phyloP scores from a whole-genome alignment of 2,113 vertebrate species.

The Macaca mulatta region DNA sequence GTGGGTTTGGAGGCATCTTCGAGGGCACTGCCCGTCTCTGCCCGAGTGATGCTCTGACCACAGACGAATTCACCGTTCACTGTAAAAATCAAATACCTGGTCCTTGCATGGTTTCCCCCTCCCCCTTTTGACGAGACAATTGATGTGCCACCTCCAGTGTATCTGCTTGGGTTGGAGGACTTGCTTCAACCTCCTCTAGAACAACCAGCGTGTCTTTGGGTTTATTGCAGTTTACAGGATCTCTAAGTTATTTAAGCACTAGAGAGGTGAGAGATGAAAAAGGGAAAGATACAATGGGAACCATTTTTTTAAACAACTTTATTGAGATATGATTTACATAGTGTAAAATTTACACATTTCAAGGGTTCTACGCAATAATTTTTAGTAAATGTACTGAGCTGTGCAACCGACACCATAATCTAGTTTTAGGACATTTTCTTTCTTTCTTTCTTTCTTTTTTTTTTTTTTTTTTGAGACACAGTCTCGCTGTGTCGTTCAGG shows the following conservation, averaged over 20 bases:
- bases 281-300: neutral
- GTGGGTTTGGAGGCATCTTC: neutral
- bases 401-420: neutral
- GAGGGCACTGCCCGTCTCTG: neutral
- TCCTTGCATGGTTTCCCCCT: fast-evolving
- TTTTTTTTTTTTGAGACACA: too few relatives aligned
- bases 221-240: neutral
- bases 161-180: neutral
- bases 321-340: neutral
- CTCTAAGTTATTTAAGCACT: neutral
- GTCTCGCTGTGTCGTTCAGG: too few relatives aligned
- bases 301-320: neutral
- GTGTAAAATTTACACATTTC: neutral
- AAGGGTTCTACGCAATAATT: neutral
- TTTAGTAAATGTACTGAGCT: neutral
- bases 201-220: neutral
- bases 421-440: neutral
- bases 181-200: neutral
- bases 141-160: neutral
- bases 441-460: too few relatives aligned
- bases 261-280: neutral
- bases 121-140: fast-evolving
- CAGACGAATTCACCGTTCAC: neutral
- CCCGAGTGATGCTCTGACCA: neutral
- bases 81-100: neutral